Evolutionary conservation across 2,113 vertebrate species (phyloP).

Genomic region (Galeopterus variegatus): DNA sequence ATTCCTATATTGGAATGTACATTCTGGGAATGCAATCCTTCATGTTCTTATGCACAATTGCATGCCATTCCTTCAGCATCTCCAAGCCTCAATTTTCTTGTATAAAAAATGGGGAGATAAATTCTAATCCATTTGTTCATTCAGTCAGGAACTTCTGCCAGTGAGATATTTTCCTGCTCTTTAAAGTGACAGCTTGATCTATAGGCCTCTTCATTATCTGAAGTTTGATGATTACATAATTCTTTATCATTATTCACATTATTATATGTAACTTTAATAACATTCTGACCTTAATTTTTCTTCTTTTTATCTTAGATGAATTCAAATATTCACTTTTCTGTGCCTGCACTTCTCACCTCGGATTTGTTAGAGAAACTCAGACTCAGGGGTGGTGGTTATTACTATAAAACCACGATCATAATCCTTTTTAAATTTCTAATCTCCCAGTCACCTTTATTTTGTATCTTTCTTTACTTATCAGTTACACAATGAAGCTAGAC

Average conservation of each 20-base stretch:
- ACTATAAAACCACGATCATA: background rate
- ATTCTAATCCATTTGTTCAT: background rate
- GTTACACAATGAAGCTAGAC: background rate
- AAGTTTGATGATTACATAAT: background rate
- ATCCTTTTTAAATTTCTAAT: background rate
- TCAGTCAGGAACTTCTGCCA: background rate
- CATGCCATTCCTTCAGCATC: background rate
- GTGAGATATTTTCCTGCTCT: background rate
- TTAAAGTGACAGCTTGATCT: background rate
- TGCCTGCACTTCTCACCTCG: background rate
- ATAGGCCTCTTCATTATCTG: background rate
- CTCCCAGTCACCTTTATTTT: background rate
- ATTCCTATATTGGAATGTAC: background rate
- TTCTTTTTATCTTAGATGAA: background rate
- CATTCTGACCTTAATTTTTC: background rate
- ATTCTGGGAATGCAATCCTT: background rate
- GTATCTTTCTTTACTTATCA: background rate
- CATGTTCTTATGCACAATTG: background rate
- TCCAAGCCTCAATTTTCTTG: background rate
- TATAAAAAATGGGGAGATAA: background rate
- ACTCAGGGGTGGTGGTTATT: background rate
- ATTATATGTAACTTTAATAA: background rate
- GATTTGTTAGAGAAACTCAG: background rate
- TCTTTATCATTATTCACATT: background rate
- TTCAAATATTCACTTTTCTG: background rate